Evolutionary conservation across 2,113 vertebrate species (phyloP), one percentile per base, ranked within the genome.

Genomic region (Hippopotamus amphibius): DNA sequence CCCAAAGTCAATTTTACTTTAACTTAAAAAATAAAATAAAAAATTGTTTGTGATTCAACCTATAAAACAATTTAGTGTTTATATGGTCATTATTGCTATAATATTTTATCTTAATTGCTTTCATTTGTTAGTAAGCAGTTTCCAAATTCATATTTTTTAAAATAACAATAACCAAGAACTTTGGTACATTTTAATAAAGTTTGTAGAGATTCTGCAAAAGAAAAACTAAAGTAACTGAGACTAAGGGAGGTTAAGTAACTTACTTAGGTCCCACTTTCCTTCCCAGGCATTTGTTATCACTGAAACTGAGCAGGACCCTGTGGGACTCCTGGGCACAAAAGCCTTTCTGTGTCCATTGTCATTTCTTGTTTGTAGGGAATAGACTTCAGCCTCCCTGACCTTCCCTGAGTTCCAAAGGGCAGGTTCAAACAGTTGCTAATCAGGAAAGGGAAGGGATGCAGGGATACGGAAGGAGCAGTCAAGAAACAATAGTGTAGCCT

Each of bases 31-130:
- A 68, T 17, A 30, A 89, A 53, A 37, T 37, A 41, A 74, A 57
- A 81, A 10, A n/a, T n/a, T n/a, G n/a, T 84, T 53, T 93, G 57
- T 8, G 17, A 85, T 57, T 96, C 41, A 93, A 59, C 8, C 55
- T 55, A 61, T 46, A 84, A 69, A 93, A 68, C 71, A 91, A 83
- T 21, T 90, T 66, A 94, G n/a, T 69, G 12, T 77, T 89, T 76
- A 6, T 76, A 19, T 50, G 74, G 50, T 30, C 16, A 77, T n/a
- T 53, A 33, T 50, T 76, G 84, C 26, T 50, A 84, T 21, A 50
- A 90, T 76, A 94, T 80, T 41, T n/a, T 21, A 90, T 81, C 30
- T 83, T 74, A 48, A 74, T 88, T 96, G 28, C 19, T 50, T 93
- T 97, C 74, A 74, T 95, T 88, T 92, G 3, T 80, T 90, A 55